Evolutionary conservation across 2,113 vertebrate genomes (phyloP).

Genomic region (Gracilinanus agilis): DNA sequence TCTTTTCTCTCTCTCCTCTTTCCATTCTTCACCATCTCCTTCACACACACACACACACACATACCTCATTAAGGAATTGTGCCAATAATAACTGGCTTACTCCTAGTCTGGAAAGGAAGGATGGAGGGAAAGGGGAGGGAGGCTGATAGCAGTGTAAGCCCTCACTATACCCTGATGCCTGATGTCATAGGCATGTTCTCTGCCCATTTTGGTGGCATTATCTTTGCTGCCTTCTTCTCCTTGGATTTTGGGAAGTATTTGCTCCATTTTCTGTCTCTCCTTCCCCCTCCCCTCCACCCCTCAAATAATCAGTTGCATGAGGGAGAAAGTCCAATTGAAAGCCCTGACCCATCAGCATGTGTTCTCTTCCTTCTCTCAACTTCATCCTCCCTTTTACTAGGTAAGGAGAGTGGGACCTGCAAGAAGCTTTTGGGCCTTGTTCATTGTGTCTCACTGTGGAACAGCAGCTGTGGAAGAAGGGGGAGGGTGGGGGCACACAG

Average conservation of each 20-base stretch:
- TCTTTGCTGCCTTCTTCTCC: neutral
- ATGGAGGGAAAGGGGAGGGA: neutral
- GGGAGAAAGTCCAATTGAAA: slow-evolving; percentile 31
- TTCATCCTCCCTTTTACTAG: neutral
- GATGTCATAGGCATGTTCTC: slow-evolving; percentile 40
- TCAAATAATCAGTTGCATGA: slow-evolving; percentile 14
- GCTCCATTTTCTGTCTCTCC: neutral
- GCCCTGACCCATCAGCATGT: slow-evolving; percentile 22
- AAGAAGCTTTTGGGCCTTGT: slow-evolving; percentile 13
- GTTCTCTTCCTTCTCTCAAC: neutral
- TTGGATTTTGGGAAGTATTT: neutral
- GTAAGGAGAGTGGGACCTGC: neutral
- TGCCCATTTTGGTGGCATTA: neutral
- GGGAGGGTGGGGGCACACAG: slow-evolving; percentile 60
- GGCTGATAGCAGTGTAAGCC: neutral
- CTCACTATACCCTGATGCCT: neutral
- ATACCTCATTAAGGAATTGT: slow-evolving; percentile 36
- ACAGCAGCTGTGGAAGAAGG: slow-evolving; percentile 37
- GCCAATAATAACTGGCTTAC: neutral
- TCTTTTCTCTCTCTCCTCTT: neutral
- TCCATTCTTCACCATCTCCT: neutral
- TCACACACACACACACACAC: neutral
- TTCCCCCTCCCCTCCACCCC: neutral
- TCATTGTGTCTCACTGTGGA: slow-evolving; percentile 69
- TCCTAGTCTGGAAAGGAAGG: slow-evolving; percentile 18